Base-by-base conservation (phyloP, 2,888 invertebrate genomes). In the Diplazon laetatorius region DNA sequence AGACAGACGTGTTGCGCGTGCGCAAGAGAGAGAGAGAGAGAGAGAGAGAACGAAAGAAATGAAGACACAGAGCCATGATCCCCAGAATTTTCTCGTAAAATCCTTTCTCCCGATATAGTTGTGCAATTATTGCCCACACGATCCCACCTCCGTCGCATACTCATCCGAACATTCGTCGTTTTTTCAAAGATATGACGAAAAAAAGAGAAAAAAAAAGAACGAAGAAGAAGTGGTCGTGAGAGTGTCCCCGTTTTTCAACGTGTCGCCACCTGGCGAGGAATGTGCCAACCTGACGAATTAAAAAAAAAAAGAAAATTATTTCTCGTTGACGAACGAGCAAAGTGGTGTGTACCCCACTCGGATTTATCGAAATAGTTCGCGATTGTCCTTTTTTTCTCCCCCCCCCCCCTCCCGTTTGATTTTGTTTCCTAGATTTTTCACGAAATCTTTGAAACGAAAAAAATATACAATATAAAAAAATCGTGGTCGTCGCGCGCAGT, bases 341-440 rank as follows among this genome's bases (percentile, higher is more conserved):
- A 89, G 87, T 87, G 88, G 87, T 87, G 88, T 87, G 42, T 30
- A 88, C 87, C 85, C 87, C 85, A 86, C 55, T 55, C 30, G 16
- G n/a, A 88, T 88, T 88, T 87, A 87, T 88, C 84, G 86, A 87
- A 89, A 89, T 88, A 88, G 88, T 89, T 85, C 4, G 85, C 84
- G 37, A 12, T 8, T 1, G 85, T 85, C 84, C 85, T 84, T 84
- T 83, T 80, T 66, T 80, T 39, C 77, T 66, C 81, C 60, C 68
- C 78, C 82, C 83, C 82, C 81, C 12, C 37, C 12, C 37, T 37
- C 37, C 37, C 37, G 8, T 12, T 37, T n/a, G n/a, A 14, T 35
- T n/a, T 9, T 12, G 18, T 20, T 18, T 57, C 50, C 6, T 8
- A 22, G n/a, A 9, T 42, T n/a, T n/a, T n/a, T n/a, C n/a, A n/a